Percentiles rank a stretch among this genome's conserved stretches.
phyloP scores from a whole-genome alignment of 2,888 invertebrate genomes.

The Timema podura region DNA sequence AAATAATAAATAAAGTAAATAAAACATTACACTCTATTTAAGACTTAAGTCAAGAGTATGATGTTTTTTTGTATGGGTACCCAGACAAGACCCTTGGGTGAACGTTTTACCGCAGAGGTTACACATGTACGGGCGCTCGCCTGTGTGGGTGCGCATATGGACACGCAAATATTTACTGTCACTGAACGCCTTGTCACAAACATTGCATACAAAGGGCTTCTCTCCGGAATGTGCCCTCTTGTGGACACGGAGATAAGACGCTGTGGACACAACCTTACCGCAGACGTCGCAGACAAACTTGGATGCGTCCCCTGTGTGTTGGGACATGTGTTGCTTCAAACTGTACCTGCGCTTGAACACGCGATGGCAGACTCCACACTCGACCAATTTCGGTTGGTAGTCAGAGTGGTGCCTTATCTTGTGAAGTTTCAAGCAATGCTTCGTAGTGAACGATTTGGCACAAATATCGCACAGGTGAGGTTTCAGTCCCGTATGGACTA shows the following conservation, averaged over 20 bases:
- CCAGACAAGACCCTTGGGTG: constrained; percentile 9
- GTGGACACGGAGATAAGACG: constrained; percentile 26
- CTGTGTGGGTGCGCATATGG: constrained; percentile 22
- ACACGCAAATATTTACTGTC: constrained; percentile 32
- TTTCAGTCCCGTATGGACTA: constrained; percentile 35
- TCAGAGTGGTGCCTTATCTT: constrained; percentile 23
- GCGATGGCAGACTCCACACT: constrained; percentile 30
- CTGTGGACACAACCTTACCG: constrained; percentile 33
- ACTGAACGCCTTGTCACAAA: constrained; percentile 39
- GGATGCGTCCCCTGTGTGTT: constrained; percentile 10
- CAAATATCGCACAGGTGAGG: constrained; percentile 26
- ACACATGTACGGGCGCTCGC: constrained; percentile 26
- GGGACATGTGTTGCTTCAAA: constrained; percentile 12
- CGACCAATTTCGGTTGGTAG: constrained; percentile 20
- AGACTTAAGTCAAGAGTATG: too few species aligned
- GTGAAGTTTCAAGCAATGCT: constrained; percentile 22
- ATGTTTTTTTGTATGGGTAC: constrained; percentile 10
- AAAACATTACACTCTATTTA: too few species aligned
- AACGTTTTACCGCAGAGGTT: constrained; percentile 48
- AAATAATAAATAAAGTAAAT: too few species aligned
- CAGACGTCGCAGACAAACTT: constrained; percentile 30
- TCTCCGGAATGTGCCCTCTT: constrained; percentile 19
- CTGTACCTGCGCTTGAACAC: constrained; percentile 34
- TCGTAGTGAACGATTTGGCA: constrained; percentile 20
- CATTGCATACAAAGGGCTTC: constrained; percentile 20